Evolutionary conservation across 2,888 invertebrate species (phyloP), one percentile per base, ranked within the genome.

Genomic region (Ochropleura leucogaster): DNA sequence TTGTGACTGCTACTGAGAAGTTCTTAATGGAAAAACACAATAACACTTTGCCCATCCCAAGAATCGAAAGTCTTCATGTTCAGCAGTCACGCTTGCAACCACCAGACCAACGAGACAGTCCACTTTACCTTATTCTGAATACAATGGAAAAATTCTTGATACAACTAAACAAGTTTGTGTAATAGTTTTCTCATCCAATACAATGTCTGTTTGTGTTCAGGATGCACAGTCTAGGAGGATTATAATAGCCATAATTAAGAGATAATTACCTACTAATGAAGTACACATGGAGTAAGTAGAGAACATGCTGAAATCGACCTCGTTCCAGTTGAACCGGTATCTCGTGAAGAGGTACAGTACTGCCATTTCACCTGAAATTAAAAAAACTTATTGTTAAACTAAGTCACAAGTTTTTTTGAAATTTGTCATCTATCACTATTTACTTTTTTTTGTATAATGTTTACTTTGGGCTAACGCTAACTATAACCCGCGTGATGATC

Each of bases 281-380:
- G 98, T 98, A 83, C 98, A 97, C 98, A 98, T 98, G 80, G 98
- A 97, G 91, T 98, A 98, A 5, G 98, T 98, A 42, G 98, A 98
- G 91, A 98, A 98, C 93, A 98, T 97, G 90, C 98, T 98, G 94
- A 97, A 98, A 92, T 98, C 98, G 55, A 98, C 98, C 94, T 98
- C 98, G 89, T 98, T 98, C 98, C 98, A 98, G 90, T 98, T 98
- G 94, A 98, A 98, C 64, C 98, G 97, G 92, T 97, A 98, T 80
- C 98, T 97, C 49, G 98, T 98, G 91, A 98, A 98, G 72, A 98
- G 96, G 92, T 98, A 98, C 94, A 98, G 97, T 6, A 98, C 98
- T 46, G 98, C 97, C 98, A 98, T 98, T 95, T 98, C 98, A 92
- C 98, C 98, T 98, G 96, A 94, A 97, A 89, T 78, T 0, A 10